phyloP scores from a whole-genome alignment of 2,888 invertebrate genomes.

The Abscondita cerata region DNA sequence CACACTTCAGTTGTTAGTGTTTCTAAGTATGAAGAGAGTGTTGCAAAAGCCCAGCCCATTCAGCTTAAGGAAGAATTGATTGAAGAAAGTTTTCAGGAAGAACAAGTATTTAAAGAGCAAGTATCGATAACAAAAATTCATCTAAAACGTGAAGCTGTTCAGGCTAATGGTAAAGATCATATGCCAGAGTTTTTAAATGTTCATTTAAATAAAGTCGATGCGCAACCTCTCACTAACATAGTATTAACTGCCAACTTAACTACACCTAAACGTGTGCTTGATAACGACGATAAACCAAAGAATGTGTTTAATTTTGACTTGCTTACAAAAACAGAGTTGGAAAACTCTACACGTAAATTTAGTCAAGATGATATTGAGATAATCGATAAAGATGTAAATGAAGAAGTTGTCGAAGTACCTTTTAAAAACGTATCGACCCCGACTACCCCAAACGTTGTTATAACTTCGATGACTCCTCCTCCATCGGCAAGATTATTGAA shows the following conservation, averaged over 20 bases:
- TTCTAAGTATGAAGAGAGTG: conserved; percentile 11
- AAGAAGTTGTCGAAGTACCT: conserved; percentile 43
- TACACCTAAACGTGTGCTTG: conserved; percentile 50
- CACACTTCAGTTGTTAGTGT: conserved; percentile 52
- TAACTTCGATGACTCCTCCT: conserved; percentile 40
- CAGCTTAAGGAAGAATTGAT: conserved; percentile 1
- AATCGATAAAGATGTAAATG: conserved; percentile 50
- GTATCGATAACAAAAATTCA: conserved; percentile 66
- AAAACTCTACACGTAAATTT: conserved; percentile 55
- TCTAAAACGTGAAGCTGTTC: conserved; percentile 62
- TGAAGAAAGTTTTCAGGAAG: conserved; percentile 6
- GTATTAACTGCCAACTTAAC: conserved; percentile 69
- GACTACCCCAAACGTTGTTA: conserved; percentile 37
- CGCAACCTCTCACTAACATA: conserved; percentile 67
- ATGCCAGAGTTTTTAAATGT: conserved; percentile 75
- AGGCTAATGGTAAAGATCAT: conserved; percentile 51
- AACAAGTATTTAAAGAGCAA: conserved; percentile 38
- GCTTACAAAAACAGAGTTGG: conserved; percentile 38
- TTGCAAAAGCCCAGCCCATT: conserved; percentile 1
- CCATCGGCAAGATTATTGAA: conserved; percentile 32
- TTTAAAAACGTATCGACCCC: conserved; percentile 37
- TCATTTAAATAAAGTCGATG: conserved; percentile 74
- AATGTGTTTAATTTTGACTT: conserved; percentile 44
- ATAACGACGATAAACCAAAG: conserved; percentile 43
- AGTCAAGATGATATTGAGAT: conserved; percentile 61